Base-by-base conservation (phyloP, 2,888 invertebrate species). In the Yponomeuta sedellus region DNA sequence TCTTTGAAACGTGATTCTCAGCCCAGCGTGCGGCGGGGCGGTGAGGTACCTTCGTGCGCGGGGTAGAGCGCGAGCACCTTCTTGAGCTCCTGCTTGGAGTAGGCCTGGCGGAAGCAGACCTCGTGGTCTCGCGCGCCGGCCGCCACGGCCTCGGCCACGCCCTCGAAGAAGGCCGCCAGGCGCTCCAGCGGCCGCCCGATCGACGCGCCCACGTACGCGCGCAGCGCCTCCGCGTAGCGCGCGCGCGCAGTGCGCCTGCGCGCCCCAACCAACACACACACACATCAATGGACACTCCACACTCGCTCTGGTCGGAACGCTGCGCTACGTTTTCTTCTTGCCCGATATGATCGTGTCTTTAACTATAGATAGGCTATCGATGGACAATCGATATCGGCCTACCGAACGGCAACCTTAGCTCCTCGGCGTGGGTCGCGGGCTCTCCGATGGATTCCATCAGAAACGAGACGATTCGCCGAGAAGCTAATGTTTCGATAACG, bases 21-120 rank as follows among this genome's bases (percentile, higher is more conserved):
- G n/a, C n/a, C n/a, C n/a, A n/a, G n/a, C 28, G 11, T 8, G 61
- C 34, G 8, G 34, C 34, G 34, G 6, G 8, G 8, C 8, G 8
- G 34, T 8, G 34, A 5, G 34, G 6, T 64, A 74, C 76, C 76
- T 70, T 81, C 83, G 67, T 72, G 77, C 71, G 86, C 81, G 63
- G 99, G 98, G 92, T 99, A 99, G 81, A 98, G 96, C 73, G 96
- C 96, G 68, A 99, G 98, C 61, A 98, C 97, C 85, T 98, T 97
- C 67, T 98, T 94, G 73, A 99, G 92, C 90, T 99, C 99, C 88
- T 98, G 97, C 89, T 99, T 98, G 82, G 97, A 98, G 88, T 96
- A 99, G 56, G 98, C 98, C 90, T 98, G 94, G 91, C 99, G 99
- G 92, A 97, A 99, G 79, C 98, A 97, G 66, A 99, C 97, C 92